Evolutionary conservation across 2,797 vertebrate species (phyloP).

Genomic region (Apodemus agrarius): DNA sequence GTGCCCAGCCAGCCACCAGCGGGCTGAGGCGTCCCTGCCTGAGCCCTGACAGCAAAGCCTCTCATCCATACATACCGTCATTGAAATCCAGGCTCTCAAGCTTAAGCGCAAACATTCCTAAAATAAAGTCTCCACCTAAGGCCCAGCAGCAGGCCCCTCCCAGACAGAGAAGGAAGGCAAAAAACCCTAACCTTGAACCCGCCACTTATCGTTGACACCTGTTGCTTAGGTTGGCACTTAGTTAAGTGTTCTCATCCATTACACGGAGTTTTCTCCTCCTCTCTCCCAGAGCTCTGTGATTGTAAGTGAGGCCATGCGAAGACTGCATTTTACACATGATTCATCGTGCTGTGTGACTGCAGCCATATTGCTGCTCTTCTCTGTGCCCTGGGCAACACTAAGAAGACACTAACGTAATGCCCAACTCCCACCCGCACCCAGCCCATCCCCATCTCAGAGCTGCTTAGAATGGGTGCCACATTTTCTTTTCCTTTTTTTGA

Average conservation of each 20-base stretch:
- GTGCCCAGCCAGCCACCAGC: not conserved
- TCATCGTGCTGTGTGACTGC: not conserved
- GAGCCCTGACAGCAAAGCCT: not conserved
- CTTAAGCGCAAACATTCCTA: fast-evolving
- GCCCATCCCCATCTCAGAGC: not conserved
- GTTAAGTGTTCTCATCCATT: not conserved
- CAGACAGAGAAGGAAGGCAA: not conserved
- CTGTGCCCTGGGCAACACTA: not conserved
- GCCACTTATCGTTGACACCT: not conserved
- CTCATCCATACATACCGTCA: too few relatives aligned
- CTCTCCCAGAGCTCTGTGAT: not conserved
- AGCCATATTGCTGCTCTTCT: not conserved
- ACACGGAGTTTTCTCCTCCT: not conserved
- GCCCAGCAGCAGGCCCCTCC: not conserved
- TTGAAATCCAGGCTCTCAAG: not conserved
- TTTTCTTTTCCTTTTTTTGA: not conserved
- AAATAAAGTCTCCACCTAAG: not conserved
- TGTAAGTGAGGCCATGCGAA: not conserved
- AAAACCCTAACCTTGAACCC: not conserved
- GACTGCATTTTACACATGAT: not conserved
- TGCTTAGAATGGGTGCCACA: not conserved
- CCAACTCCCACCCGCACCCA: not conserved
- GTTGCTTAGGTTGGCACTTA: not conserved
- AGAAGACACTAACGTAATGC: not conserved
- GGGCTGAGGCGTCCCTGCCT: not conserved